Percentiles rank a stretch among this genome's conserved stretches.
phyloP scores from a whole-genome alignment of 2,888 invertebrate species.

The Abrostola triplasia region DNA sequence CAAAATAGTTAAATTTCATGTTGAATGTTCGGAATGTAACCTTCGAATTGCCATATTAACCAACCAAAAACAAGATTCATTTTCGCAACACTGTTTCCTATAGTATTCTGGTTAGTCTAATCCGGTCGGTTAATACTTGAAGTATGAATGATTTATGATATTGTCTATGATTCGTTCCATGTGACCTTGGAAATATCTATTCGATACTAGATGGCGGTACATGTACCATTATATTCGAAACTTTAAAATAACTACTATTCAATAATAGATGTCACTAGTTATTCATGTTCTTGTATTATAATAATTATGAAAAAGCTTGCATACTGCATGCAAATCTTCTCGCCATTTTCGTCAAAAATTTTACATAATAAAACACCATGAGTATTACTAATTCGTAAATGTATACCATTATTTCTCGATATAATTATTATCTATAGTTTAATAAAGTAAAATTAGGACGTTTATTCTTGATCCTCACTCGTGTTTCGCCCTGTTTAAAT shows the following conservation, averaged over 20 bases:
- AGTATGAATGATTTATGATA: slow-evolving; percentile 51
- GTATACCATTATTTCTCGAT: too few species aligned
- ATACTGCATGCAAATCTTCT: too few species aligned
- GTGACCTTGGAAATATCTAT: slow-evolving; percentile 69
- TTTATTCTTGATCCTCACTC: too few species aligned
- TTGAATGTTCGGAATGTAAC: slow-evolving; percentile 37
- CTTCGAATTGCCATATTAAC: slow-evolving; percentile 18
- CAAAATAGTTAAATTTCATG: too few species aligned
- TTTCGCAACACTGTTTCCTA: not conserved
- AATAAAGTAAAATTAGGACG: too few species aligned
- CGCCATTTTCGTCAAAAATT: too few species aligned
- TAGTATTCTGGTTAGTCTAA: slow-evolving; percentile 15
- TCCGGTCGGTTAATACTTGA: slow-evolving; percentile 32
- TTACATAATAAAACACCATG: too few species aligned
- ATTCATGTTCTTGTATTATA: too few species aligned
- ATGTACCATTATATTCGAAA: not conserved
- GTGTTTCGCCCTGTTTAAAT: too few species aligned
- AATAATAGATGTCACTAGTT: slow-evolving; percentile 31
- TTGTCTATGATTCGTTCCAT: slow-evolving; percentile 72
- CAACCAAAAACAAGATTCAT: slow-evolving; percentile 9
- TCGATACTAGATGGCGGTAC: slow-evolving; percentile 61
- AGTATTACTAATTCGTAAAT: too few species aligned
- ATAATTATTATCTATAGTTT: too few species aligned
- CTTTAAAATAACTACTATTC: not conserved
- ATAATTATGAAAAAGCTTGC: too few species aligned